A percentile compares a stretch with the other conserved stretches of the same genome.
These are phyloP conservation scores for Perithous albicinctus DNA, from an alignment of 2,888 invertebrate species.

Conservation along the genomic window DNA sequence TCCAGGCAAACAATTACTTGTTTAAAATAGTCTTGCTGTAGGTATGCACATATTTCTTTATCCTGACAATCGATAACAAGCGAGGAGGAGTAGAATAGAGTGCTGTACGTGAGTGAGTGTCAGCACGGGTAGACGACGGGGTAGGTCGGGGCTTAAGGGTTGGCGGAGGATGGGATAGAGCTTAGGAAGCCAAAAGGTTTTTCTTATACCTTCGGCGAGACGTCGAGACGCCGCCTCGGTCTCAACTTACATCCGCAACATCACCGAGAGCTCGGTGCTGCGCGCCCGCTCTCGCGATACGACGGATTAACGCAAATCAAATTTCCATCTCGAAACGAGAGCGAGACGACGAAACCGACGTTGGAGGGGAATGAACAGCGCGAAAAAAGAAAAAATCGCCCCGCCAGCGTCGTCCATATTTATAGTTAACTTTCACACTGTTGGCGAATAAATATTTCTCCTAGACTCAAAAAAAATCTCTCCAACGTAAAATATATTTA, in stretches of 20 bases:
- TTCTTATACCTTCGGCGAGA: constrained; percentile 37
- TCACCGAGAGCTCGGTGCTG: constrained; percentile 9
- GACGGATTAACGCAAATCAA: constrained; percentile 60
- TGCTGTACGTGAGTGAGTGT: background rate
- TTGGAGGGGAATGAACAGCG: background rate
- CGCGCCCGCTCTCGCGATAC: constrained; percentile 19
- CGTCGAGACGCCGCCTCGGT: constrained; percentile 49
- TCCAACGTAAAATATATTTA: too few species aligned
- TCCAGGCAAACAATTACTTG: background rate
- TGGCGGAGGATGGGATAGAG: constrained; percentile 44
- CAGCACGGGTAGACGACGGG: constrained; percentile 41
- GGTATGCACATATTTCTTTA: background rate
- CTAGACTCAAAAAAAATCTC: too few species aligned
- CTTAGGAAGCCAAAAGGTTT: constrained; percentile 57
- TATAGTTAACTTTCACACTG: background rate
- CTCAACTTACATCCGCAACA: constrained; percentile 48
- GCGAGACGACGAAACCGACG: constrained; percentile 1
- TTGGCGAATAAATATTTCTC: background rate
- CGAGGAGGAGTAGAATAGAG: background rate
- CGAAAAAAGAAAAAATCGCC: constrained; percentile 22
- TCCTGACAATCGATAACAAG: background rate
- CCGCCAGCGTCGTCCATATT: constrained; percentile 19
- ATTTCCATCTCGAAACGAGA: constrained; percentile 49
- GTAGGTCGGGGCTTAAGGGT: constrained; percentile 63
- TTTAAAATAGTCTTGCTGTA: background rate